phyloP scores from a whole-genome alignment of 2,113 vertebrate species.

The Porphyrio hochstetteri region DNA sequence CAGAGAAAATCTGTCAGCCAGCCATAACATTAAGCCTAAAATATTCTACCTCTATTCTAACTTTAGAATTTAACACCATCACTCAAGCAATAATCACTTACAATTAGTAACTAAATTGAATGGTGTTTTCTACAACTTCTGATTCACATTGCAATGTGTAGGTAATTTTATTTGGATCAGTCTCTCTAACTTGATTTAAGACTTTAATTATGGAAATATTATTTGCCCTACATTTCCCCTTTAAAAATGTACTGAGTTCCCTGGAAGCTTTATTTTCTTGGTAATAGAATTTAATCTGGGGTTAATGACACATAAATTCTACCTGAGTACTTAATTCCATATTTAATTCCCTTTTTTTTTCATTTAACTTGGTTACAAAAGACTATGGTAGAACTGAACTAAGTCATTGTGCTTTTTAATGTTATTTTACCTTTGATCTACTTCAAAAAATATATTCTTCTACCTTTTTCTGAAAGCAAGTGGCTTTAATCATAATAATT shows the following conservation, averaged over 20 bases:
- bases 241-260: slow-evolving; percentile 26
- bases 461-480: not conserved
- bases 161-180: slow-evolving; percentile 50
- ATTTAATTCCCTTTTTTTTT: slow-evolving; percentile 21
- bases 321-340: slow-evolving; percentile 55
- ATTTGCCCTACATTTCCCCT: slow-evolving; percentile 51
- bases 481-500: not conserved
- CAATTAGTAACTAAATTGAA: slow-evolving; percentile 50
- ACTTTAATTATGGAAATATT: slow-evolving; percentile 62
- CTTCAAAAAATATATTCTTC: not conserved
- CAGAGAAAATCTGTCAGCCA: not conserved
- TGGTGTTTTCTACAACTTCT: slow-evolving; percentile 47
- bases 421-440: slow-evolving; percentile 27
- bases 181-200: slow-evolving; percentile 62
- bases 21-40: not conserved
- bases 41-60: slow-evolving; percentile 26
- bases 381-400: not conserved
- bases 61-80: slow-evolving; percentile 30
- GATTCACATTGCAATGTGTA: slow-evolving; percentile 42
- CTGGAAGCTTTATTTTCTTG: slow-evolving; percentile 51
- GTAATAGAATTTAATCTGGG: slow-evolving; percentile 63
- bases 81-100: slow-evolving; percentile 33
- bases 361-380: slow-evolving; percentile 13
- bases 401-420: not conserved
- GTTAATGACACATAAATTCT: slow-evolving; percentile 61